Conservation (phyloP, 2,888 invertebrate genomes). For the Patella ulyssiponensis region DNA sequence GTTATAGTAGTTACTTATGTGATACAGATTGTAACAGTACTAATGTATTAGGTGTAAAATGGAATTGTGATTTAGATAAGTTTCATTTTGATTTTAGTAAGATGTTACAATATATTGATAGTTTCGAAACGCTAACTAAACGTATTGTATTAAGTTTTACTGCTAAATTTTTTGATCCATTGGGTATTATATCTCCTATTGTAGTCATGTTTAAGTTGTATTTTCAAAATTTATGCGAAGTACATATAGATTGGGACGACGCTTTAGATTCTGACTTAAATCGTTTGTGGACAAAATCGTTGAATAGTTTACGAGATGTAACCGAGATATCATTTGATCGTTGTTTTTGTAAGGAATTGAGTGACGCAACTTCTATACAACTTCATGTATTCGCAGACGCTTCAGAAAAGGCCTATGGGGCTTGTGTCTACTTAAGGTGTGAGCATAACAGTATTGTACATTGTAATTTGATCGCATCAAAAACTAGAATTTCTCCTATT, state of each 20-base stretch:
- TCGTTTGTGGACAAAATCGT: neutral
- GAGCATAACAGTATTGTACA: neutral
- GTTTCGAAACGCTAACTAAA: neutral
- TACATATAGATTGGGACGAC: neutral
- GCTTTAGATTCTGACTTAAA: neutral
- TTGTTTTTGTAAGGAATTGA: neutral
- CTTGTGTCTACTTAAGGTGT: neutral
- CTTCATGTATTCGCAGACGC: neutral
- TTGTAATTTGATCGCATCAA: neutral
- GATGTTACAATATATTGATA: neutral
- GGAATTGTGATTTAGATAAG: neutral
- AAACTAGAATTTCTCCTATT: neutral
- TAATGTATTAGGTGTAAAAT: neutral
- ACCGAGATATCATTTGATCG: neutral
- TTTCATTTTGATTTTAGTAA: slow-evolving; percentile 2
- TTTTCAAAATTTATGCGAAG: neutral
- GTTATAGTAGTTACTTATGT: neutral
- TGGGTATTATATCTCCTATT: neutral
- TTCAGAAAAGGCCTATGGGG: neutral
- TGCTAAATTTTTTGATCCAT: neutral
- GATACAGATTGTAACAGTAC: neutral
- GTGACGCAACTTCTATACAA: neutral
- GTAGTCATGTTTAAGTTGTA: neutral
- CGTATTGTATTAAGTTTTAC: neutral
- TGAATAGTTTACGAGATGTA: neutral